Evolutionary conservation across 2,113 vertebrate species (phyloP).

Genomic region (Corythoichthys intestinalis): DNA sequence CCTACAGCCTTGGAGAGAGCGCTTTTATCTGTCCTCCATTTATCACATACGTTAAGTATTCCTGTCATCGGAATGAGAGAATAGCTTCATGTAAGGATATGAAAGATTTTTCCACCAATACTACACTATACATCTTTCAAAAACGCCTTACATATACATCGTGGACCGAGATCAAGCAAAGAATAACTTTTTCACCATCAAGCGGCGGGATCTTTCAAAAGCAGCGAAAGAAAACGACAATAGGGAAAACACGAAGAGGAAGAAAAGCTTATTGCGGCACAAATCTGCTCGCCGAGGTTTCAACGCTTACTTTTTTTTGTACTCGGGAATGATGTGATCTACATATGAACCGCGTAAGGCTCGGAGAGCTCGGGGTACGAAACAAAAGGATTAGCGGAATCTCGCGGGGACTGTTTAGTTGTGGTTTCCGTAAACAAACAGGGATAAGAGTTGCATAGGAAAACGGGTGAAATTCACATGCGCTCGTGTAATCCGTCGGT

Average conservation of each 20-base stretch:
- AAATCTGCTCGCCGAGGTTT: slow-evolving; percentile 18
- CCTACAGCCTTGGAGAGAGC: slow-evolving; percentile 27
- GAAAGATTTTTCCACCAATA: slow-evolving; percentile 6
- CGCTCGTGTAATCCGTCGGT: slow-evolving; percentile 32
- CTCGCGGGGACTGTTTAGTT: slow-evolving; percentile 33
- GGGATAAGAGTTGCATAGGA: slow-evolving; percentile 36
- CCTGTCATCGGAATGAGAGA: slow-evolving; percentile 29
- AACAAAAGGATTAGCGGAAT: slow-evolving; percentile 44
- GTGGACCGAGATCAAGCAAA: not conserved
- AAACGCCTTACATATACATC: slow-evolving; percentile 14
- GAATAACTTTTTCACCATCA: slow-evolving; percentile 11
- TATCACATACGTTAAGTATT: slow-evolving; percentile 44
- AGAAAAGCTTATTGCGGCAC: slow-evolving; percentile 9
- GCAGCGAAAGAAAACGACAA: slow-evolving; percentile 2
- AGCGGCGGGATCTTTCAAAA: not conserved
- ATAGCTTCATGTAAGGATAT: slow-evolving; percentile 13
- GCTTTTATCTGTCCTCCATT: slow-evolving; percentile 45
- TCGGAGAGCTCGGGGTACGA: slow-evolving; percentile 26
- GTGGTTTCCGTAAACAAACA: slow-evolving; percentile 42
- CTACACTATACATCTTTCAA: slow-evolving; percentile 1
- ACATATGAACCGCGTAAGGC: slow-evolving; percentile 43
- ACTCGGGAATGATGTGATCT: slow-evolving; percentile 33
- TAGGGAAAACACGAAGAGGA: slow-evolving; percentile 4
- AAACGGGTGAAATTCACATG: slow-evolving; percentile 31
- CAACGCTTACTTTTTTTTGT: slow-evolving; percentile 19